Base-by-base conservation (phyloP, 2,797 vertebrate species). In the Geotrypetes seraphini region DNA sequence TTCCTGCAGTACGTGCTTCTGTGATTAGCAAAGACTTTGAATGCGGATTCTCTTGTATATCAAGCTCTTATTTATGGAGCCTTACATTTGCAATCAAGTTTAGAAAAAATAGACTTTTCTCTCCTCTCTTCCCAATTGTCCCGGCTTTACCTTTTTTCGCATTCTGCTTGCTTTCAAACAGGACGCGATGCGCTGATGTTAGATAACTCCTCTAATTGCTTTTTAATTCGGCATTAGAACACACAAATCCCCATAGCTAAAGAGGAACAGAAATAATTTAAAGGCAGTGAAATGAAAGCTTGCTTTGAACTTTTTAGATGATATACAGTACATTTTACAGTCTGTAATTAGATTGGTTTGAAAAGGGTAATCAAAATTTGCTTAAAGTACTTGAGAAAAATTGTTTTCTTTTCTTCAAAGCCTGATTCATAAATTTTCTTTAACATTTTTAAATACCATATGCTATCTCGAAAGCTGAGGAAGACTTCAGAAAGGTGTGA, bases 201-300 rank as follows among this genome's bases (percentile, higher is more conserved):
- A 45, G 46, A 41, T 65, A 68, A 52, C 2, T 27, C 2, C 49
- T 64, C 61, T 54, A 69, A 71, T 69, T 67, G 59, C 8, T 53
- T 65, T 65, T 64, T 24, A 57, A 47, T 65, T 63, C 57, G 43
- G 33, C 69, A 47, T 30, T 23, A 46, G 25, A 19, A 28, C n/a
- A 36, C 22, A 49, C 31, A 58, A 64, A 53, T 58, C 43, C 38
- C 43, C 49, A 28, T 4, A 56, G 51, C 13, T 50, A 45, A 57
- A 47, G 27, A 25, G 12, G 47, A 57, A 27, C 16, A 45, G 11
- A 61, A 55, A 73, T 50, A 59, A 53, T 39, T 66, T 56, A 43
- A 65, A 57, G 17, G 46, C 30, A 62, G 33, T 65, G 67, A 59
- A 63, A 61, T 35, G 7, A 57, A 47, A 53, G 14, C 9, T 50